Evolutionary conservation across 2,113 vertebrate species (phyloP).

Genomic region (Calypte anna): DNA sequence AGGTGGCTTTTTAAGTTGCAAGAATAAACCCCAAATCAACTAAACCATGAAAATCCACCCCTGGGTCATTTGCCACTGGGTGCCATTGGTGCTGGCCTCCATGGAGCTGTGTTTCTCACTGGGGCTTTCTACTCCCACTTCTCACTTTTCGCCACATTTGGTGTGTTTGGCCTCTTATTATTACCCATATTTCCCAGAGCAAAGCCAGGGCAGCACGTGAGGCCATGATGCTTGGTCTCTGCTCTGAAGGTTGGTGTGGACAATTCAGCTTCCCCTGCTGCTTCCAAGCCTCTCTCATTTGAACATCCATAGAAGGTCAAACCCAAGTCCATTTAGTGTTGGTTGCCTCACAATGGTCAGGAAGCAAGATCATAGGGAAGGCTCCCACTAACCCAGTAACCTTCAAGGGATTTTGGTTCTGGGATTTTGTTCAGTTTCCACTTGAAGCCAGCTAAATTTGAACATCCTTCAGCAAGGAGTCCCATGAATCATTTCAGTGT

Average conservation of each 20-base stretch:
- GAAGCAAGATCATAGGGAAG: not conserved
- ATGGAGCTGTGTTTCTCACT: not conserved
- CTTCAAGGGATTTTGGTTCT: not conserved
- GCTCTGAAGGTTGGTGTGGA: accelerated
- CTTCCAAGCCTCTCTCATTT: not conserved
- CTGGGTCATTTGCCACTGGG: accelerated
- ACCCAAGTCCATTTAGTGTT: not conserved
- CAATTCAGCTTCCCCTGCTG: not conserved
- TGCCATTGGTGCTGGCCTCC: not conserved
- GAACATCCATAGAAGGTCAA: accelerated
- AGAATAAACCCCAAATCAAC: not conserved
- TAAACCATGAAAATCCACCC: not conserved
- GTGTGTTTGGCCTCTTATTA: not conserved
- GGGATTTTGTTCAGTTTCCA: not conserved
- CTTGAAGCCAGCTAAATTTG: not conserved
- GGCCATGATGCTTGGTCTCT: not conserved
- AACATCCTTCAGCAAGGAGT: not conserved
- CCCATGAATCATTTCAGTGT: not conserved
- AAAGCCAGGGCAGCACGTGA: not conserved
- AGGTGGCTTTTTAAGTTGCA: not conserved
- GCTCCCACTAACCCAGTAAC: not conserved
- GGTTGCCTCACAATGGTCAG: not conserved
- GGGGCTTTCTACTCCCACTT: not conserved
- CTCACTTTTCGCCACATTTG: not conserved
- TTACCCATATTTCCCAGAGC: accelerated